These are phyloP conservation scores for Serripes groenlandicus DNA, from an alignment of 2,888 invertebrate species.

Conservation along the genomic window DNA sequence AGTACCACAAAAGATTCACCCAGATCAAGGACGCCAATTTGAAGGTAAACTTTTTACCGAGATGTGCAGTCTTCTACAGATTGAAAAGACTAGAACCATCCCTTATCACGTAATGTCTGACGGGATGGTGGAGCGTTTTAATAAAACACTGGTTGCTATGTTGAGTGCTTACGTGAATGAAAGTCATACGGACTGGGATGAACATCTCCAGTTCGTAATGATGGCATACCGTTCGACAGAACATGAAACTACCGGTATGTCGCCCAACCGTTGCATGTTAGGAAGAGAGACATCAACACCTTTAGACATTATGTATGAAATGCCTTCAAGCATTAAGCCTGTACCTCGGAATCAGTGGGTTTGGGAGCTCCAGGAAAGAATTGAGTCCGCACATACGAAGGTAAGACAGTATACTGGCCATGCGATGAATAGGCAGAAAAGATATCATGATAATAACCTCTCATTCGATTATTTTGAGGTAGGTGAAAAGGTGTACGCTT, in stretches of 20 bases:
- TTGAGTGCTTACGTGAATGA: conserved; percentile 29
- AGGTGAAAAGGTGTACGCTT: too few relatives aligned
- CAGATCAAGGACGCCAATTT: conserved; percentile 50
- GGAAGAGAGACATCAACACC: conserved; percentile 46
- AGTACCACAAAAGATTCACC: conserved; percentile 41
- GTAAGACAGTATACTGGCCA: too few relatives aligned
- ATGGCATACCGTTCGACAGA: conserved; percentile 60
- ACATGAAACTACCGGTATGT: conserved; percentile 36
- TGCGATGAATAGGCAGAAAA: too few relatives aligned
- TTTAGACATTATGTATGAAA: too few relatives aligned
- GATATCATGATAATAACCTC: too few relatives aligned
- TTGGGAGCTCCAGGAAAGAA: too few relatives aligned
- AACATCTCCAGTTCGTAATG: conserved; percentile 51
- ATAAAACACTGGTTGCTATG: conserved; percentile 48
- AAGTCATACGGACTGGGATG: conserved; percentile 50
- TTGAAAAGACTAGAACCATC: conserved; percentile 51
- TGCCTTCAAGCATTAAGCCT: too few relatives aligned
- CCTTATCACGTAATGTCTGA: conserved; percentile 48
- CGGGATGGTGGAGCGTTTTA: conserved; percentile 56
- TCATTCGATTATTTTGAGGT: too few relatives aligned
- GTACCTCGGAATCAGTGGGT: too few relatives aligned
- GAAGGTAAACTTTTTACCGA: conserved; percentile 47
- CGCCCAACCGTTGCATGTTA: conserved; percentile 57
- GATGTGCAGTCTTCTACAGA: conserved; percentile 45
- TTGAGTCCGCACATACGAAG: too few relatives aligned